Conservation (phyloP, 2,797 vertebrate species). For the Florisuga fusca region DNA sequence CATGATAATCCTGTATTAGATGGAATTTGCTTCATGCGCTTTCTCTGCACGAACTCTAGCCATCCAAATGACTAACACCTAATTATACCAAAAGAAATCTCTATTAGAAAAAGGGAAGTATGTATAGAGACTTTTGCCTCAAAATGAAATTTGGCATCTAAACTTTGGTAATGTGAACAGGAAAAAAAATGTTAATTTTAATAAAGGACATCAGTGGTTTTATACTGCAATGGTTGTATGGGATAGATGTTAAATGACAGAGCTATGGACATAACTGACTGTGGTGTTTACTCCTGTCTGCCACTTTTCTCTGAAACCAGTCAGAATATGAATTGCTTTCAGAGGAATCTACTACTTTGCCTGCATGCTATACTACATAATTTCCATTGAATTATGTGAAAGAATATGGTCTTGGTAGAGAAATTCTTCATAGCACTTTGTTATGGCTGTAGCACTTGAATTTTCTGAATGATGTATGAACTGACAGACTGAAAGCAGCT, state of each 20-base stretch:
- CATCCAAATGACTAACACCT: not conserved
- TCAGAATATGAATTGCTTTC: not conserved
- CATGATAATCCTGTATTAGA: not conserved
- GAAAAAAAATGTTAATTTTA: not conserved
- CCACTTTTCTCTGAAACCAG: not conserved
- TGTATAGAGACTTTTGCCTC: not conserved
- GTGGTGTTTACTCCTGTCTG: not conserved
- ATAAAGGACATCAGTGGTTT: not conserved
- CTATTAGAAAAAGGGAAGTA: not conserved
- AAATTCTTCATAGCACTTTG: not conserved
- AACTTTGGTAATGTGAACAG: not conserved
- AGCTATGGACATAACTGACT: not conserved
- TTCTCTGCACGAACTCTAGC: constrained; percentile 3
- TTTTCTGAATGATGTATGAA: not conserved
- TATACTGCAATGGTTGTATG: not conserved
- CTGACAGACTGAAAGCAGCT: not conserved
- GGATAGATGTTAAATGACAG: not conserved
- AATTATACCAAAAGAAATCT: not conserved
- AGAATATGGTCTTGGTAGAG: not conserved
- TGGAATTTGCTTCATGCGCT: not conserved
- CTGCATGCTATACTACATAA: not conserved
- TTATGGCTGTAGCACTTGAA: not conserved
- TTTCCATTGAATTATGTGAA: not conserved
- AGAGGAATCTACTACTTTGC: not conserved
- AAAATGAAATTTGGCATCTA: not conserved